phyloP scores from a whole-genome alignment of 2,888 invertebrate species.

The Deilephila porcellus region DNA sequence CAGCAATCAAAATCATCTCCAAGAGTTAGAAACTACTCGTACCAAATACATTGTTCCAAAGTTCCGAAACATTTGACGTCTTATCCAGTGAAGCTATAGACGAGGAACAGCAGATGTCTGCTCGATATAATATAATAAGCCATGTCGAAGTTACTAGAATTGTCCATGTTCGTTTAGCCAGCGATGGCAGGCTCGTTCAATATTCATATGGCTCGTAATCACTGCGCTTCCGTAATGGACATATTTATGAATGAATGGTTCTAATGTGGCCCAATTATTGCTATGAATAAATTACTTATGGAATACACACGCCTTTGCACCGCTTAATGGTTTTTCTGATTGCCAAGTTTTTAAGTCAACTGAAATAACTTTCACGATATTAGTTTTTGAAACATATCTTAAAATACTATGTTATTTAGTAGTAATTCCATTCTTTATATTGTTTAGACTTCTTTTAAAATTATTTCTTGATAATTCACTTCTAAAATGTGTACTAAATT shows the following conservation, averaged over 20 bases:
- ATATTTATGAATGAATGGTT: constrained; percentile 42
- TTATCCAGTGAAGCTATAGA: not conserved
- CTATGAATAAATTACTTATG: constrained; percentile 29
- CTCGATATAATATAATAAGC: not conserved
- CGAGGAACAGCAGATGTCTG: not conserved
- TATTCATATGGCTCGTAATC: constrained; percentile 56
- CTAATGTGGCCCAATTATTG: constrained; percentile 37
- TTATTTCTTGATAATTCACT: too few species aligned
- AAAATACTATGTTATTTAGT: too few species aligned
- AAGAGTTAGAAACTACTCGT: too few species aligned
- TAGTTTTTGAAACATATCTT: too few species aligned
- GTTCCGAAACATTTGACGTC: not conserved
- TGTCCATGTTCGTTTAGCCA: constrained; percentile 17
- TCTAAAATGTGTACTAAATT: too few species aligned
- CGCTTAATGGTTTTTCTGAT: not conserved
- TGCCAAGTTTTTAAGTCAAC: not conserved
- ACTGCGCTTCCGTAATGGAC: constrained; percentile 46
- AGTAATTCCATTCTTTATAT: too few species aligned
- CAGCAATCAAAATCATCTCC: not conserved
- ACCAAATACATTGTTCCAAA: too few species aligned
- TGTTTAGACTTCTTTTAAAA: too few species aligned
- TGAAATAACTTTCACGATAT: too few species aligned
- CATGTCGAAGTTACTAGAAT: constrained; percentile 15
- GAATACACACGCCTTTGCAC: constrained; percentile 4
- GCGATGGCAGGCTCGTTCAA: constrained; percentile 44